Evolutionary conservation across 2,888 invertebrate species (phyloP), one percentile per base, ranked within the genome.

Genomic region (Orthosia incerta): DNA sequence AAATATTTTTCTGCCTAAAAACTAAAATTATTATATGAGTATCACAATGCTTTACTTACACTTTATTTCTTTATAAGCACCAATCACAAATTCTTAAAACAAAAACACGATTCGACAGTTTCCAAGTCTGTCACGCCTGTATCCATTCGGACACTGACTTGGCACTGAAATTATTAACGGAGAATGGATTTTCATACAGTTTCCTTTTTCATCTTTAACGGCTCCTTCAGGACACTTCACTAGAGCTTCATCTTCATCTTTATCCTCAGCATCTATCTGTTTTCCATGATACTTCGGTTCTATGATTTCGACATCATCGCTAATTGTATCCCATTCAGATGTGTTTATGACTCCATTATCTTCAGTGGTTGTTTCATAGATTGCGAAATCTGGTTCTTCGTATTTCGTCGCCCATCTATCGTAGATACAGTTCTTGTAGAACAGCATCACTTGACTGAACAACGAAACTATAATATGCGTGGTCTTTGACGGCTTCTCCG

Each of bases 91-190:
- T 23, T 16, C 3, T 50, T 65, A 86, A 74, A 76, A 86, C 50
- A 65, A 89, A 80, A 94, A 92, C 5, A 84, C 76, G 5, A 88
- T 71, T 86, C 94, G 89, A 68, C 95, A 95, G 74, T 86, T 91
- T 3, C 95, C 95, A 9, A 93, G 81, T 86, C 92, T 88, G 75
- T 95, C 95, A 20, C 80, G 86, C 70, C 90, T 91, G 56, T 94
- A 95, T 0, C 95, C 95, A 23, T 78, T 63, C 0, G 95, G 95
- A 73, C 95, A 96, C 63, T 95, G 94, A 57, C 77, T 85, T 2
- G 95, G 95, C 20, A 95, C 87, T 3, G 92, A 89, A 62, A 95
- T 76, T n/a, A 96, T 91, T 62, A 93, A 88, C 70, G 90, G 92
- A 13, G 93, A 93, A 76, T 89, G 90, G 23, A 82, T 81, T 76